Evolutionary conservation across 2,888 invertebrate genomes (phyloP).

Genomic region (Epistrophe grossulariae): DNA sequence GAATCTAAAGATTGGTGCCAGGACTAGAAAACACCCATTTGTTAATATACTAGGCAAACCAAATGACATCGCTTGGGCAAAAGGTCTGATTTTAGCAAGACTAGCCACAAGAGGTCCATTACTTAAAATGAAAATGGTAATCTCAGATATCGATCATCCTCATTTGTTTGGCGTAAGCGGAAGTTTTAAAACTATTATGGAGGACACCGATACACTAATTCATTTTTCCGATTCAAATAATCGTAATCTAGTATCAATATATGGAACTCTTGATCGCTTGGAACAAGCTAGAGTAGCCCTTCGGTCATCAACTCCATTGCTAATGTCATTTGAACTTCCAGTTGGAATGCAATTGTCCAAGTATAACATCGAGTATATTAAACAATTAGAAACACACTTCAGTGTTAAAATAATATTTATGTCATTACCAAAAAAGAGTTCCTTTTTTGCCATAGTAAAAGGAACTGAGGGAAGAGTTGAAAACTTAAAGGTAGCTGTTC

Average conservation of each 20-base stretch:
- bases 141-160: conserved; percentile 98
- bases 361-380: conserved; percentile 90
- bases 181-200: conserved; percentile 91
- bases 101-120: conserved; percentile 96
- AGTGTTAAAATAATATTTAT: conserved; percentile 94
- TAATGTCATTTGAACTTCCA: conserved; percentile 96
- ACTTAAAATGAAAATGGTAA: conserved; percentile 98
- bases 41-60: conserved; percentile 93
- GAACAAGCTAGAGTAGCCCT: conserved; percentile 94
- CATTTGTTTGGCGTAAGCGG: conserved; percentile 92
- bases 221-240: conserved; percentile 99
- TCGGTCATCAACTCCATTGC: conserved; percentile 93
- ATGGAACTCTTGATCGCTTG: conserved; percentile 95
- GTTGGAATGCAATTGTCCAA: conserved; percentile 90
- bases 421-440: conserved; percentile 92
- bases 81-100: conserved; percentile 93
- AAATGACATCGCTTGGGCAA: conserved; percentile 92
- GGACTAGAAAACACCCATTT: conserved; percentile 99
- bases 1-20: conserved; percentile 97
- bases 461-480: conserved; percentile 95
- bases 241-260: conserved; percentile 98
- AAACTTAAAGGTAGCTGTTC: conserved; percentile 95
- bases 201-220: conserved; percentile 97
- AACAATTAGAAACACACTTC: conserved; percentile 93
- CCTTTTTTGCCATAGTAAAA: conserved; percentile 93